phyloP scores from a whole-genome alignment of 2,113 vertebrate species.

The Nanorana parkeri region DNA sequence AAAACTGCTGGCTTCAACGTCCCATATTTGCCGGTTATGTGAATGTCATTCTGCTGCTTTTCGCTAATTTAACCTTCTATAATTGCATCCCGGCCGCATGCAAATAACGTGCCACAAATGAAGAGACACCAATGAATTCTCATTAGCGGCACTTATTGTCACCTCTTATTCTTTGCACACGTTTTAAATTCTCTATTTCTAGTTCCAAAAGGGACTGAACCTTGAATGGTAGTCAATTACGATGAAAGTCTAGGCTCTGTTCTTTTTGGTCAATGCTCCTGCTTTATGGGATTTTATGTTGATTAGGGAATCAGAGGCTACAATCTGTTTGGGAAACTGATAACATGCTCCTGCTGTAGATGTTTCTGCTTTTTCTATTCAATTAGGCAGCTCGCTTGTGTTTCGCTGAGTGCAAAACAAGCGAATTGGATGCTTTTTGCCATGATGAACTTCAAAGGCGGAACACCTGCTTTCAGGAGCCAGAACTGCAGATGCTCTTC shows the following conservation, averaged over 20 bases:
- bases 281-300: constrained; percentile 48
- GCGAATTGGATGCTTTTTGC: constrained; percentile 33
- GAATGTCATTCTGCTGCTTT: constrained; percentile 32
- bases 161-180: constrained; percentile 4
- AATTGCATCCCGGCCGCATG: constrained; percentile 31
- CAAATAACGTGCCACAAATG: constrained; percentile 24
- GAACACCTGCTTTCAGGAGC: constrained; percentile 41
- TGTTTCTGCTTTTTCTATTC: constrained; percentile 44
- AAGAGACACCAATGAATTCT: constrained; percentile 24
- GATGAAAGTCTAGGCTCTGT: constrained; percentile 31
- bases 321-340: constrained; percentile 52
- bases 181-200: constrained; percentile 12
- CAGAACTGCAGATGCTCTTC: constrained; percentile 20
- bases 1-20: background rate
- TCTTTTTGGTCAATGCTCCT: constrained; percentile 40
- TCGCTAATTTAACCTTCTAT: constrained; percentile 37
- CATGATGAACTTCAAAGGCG: constrained; percentile 40
- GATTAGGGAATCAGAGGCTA: constrained; percentile 50
- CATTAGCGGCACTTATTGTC: constrained; percentile 34
- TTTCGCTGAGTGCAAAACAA: constrained; percentile 43
- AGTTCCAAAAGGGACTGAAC: constrained; percentile 29
- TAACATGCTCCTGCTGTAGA: constrained; percentile 16
- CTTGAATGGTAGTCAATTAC: constrained; percentile 48
- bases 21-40: background rate
- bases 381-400: constrained; percentile 49